Percentiles rank a stretch among this genome's conserved stretches.
These are phyloP conservation scores for Anarhynchus alexandrinus DNA, from an alignment of 2,113 vertebrate species.

Conservation along the genomic window DNA sequence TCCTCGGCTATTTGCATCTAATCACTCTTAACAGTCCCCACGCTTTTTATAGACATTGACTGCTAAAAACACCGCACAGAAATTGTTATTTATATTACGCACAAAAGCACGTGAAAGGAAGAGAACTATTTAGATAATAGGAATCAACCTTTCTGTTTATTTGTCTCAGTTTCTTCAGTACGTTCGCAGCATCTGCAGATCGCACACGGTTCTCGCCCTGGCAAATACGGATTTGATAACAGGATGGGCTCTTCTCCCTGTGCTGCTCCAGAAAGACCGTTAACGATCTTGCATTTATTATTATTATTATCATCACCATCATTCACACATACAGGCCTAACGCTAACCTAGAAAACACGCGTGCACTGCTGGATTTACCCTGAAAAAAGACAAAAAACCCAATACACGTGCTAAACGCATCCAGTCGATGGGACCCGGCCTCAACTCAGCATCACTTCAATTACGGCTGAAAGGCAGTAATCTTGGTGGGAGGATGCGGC, in stretches of 20 bases:
- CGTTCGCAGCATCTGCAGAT: not conserved
- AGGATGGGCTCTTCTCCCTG: not conserved
- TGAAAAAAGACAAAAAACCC: not conserved
- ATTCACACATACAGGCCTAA: not conserved
- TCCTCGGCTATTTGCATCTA: not conserved
- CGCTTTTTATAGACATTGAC: not conserved
- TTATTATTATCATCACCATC: not conserved
- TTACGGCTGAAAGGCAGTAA: not conserved
- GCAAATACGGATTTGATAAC: not conserved
- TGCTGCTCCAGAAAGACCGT: accelerated
- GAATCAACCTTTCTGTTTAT: not conserved
- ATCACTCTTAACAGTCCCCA: not conserved
- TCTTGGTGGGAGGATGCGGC: not conserved
- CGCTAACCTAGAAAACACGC: not conserved
- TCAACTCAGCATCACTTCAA: not conserved
- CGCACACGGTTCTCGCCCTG: accelerated
- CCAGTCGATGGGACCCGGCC: not conserved
- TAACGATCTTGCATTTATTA: not conserved
- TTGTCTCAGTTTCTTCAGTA: not conserved
- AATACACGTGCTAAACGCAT: not conserved
- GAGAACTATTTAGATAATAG: not conserved
- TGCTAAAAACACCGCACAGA: not conserved
- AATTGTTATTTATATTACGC: not conserved
- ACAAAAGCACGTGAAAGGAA: not conserved
- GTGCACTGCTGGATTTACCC: not conserved